These are phyloP conservation scores for Cydia strobilella DNA, from an alignment of 1,140 invertebrate species.

Conservation along the genomic window DNA sequence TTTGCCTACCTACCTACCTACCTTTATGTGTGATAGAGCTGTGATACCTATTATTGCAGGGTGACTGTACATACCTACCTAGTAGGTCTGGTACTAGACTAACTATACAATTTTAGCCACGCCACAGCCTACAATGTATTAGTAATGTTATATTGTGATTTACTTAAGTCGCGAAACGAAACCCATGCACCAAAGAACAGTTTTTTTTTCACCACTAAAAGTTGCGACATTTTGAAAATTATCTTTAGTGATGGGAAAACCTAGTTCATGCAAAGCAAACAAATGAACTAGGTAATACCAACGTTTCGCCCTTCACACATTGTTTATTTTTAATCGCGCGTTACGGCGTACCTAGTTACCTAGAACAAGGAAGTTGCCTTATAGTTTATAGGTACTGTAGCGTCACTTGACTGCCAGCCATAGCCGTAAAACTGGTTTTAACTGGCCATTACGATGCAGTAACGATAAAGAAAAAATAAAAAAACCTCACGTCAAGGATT, in stretches of 20 bases:
- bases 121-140: too few species aligned
- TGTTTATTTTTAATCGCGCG: slow-evolving; percentile 10
- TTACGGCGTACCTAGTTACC: slow-evolving; percentile 21
- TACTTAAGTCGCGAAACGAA: too few species aligned
- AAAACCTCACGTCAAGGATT: background rate
- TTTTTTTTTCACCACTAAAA: too few species aligned
- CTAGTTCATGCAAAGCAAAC: background rate
- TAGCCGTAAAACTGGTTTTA: slow-evolving; percentile 25
- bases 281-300: background rate
- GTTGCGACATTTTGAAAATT: background rate
- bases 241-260: background rate
- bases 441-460: slow-evolving; percentile 15
- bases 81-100: too few species aligned
- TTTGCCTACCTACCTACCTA: too few species aligned
- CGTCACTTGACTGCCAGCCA: slow-evolving; percentile 10
- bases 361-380: slow-evolving; percentile 36
- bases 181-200: too few species aligned
- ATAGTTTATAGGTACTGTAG: slow-evolving; percentile 31
- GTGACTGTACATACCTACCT: too few species aligned
- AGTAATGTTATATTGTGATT: too few species aligned
- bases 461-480: slow-evolving; percentile 16
- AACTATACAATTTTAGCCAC: too few species aligned
- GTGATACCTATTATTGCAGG: too few species aligned
- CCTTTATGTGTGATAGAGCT: too few species aligned
- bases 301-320: background rate